Base-by-base conservation (phyloP, 1,140 invertebrate genomes). In the Apolygus lucorum region DNA sequence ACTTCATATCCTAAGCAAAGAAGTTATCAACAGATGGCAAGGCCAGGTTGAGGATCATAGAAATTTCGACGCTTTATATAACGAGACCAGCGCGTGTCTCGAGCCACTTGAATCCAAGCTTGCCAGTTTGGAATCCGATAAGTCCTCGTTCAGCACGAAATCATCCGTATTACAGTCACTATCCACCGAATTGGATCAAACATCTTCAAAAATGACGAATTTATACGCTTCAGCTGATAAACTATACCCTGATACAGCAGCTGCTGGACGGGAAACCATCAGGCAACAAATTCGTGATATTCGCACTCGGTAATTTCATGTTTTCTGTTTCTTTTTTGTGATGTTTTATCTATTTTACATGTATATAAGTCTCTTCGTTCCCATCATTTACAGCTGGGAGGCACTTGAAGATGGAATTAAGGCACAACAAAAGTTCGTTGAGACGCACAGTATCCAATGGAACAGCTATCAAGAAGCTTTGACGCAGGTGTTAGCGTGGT, bases 221-320 rank as follows among this genome's bases (percentile, higher is more conserved):
- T 75, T 95, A 0, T 87, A 87, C 2, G 81, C 87, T 2, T 79
- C 89, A 17, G 93, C 91, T 2, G 95, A 98, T 76, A 88, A 90
- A 77, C 85, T 96, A 26, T 86, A 93, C 71, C 91, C 93, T 0
- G 92, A 96, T 78, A 98, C 95, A 2, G 91, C 93, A 1, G 88
- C 93, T 26, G 84, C 87, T 75, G 95, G 95, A 13, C 84, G 95
- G 70, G 95, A 98, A 78, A 87, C 85, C 34, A 89, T 98, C 49
- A 83, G 95, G 11, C 85, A 90, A 72, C 89, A 95, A 74, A 79
- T 96, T 71, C 84, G 90, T 77, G 82, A 83, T 24, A 82, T 88
- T 67, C 84, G 88, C 76, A 91, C 92, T 76, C 75, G 76, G 75
- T 78, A 68, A 71, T 76, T 76, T 17, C n/a, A n/a, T 42, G 34